Base-by-base conservation (phyloP, 2,113 vertebrate genomes). In the Coturnix japonica region DNA sequence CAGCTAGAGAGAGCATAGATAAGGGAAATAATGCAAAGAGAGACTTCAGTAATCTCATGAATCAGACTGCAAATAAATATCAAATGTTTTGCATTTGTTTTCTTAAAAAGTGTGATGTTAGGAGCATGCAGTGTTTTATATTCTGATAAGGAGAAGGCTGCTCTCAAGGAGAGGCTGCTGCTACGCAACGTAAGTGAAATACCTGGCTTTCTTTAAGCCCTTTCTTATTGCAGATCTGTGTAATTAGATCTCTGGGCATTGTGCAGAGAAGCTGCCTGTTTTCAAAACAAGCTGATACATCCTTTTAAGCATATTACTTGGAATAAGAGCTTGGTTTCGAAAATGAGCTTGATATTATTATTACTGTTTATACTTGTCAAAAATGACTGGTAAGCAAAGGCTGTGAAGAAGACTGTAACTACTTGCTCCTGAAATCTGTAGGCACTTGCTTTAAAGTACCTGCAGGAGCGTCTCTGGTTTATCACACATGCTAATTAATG, bases 1-100 rank as follows among this genome's bases (percentile, higher is more conserved):
- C 93, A 51, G 84, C 94, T 80, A 56, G 92, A 90, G 87, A 87
- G 64, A 71, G 43, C 80, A 60, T 33, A 82, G 81, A 33, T 17
- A 49, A 61, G 54, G 30, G n/a, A 63, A 85, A 82, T 46, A 82
- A 85, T 73, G 51, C 70, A 51, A 71, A 85, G 93, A 82, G 46
- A 9, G 4, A 47, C 75, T 87, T 92, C 44, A 49, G 54, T 65
- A 77, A 77, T 41, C 71, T 64, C 82, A 80, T 87, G 67, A 77
- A 92, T 94, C n/a, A 51, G 60, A 20, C 35, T 25, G 18, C 60
- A 80, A 92, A 82, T 87, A 89, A 89, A 85, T 77, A 85, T 25
- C 33, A 77, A 85, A 87, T 43, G 47, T 33, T 89, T 82, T 64
- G n/a, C 6, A 7, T 43, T 80, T 91, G 71, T 87, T 74, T 92